Evolutionary conservation across 1,140 invertebrate genomes (phyloP), one percentile per base, ranked within the genome.

Genomic region (Ostrea edulis): DNA sequence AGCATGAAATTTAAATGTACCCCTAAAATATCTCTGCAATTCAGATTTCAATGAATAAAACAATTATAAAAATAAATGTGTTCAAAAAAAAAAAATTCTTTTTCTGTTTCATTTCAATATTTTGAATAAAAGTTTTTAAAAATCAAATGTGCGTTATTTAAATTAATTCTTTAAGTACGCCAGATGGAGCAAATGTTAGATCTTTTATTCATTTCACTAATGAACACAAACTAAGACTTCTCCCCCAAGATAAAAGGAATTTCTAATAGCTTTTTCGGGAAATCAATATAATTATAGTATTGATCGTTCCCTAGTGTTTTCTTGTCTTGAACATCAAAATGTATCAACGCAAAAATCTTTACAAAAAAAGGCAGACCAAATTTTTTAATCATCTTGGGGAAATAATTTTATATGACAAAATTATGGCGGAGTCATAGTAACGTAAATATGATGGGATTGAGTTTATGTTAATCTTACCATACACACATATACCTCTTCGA

Each of bases 221-320:
- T 77, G 68, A 77, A 77, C 68, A 35, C 68, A 77, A 17, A 14
- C 22, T 29, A 29, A 77, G 68, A 25, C 68, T 77, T 77, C 68
- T 29, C 68, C 29, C 29, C 14, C 25, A 29, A 77, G 68, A 77
- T 77, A 77, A 77, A 77, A 77, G 68, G 68, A 77, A 77, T 77
- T 77, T 77, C 29, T 77, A 77, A 77, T 77, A 25, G 12, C 25
- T 22, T 77, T 77, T 77, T 77, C 9, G 68, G 22, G 68, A 77
- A 77, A 77, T 77, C 68, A 77, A 77, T 77, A 77, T 25, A 77
- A 77, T 77, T 77, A 77, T 77, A 77, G 68, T 29, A 77, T 77
- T 77, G 68, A 77, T 77, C 35, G 68, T 22, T 29, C 68, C 68
- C 68, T 35, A 8, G 68, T 77, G 68, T 35, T 77, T 35, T 77